phyloP scores from a whole-genome alignment of 2,113 vertebrate species.

The Bettongia penicillata region DNA sequence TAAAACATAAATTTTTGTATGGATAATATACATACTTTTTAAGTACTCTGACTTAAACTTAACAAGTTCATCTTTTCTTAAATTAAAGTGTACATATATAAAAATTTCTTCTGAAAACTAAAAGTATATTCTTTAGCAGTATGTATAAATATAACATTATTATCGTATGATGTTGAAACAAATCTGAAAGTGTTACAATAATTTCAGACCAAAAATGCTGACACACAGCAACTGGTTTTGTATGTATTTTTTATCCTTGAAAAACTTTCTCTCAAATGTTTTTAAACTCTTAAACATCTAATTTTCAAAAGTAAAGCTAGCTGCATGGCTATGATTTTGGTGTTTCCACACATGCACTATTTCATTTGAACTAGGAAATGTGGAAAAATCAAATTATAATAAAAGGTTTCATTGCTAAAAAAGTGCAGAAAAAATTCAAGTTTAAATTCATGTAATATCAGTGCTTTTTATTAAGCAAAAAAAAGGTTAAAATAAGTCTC shows the following conservation, averaged over 20 bases:
- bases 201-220: slow-evolving; percentile 79
- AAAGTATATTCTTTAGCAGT: slow-evolving; percentile 88
- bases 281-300: slow-evolving; percentile 74
- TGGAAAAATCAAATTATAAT: slow-evolving; percentile 76
- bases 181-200: slow-evolving; percentile 90
- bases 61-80: slow-evolving; percentile 84
- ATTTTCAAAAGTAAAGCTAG: slow-evolving; percentile 75
- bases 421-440: slow-evolving; percentile 88
- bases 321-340: slow-evolving; percentile 76
- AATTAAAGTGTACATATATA: slow-evolving; percentile 89
- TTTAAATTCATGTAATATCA: slow-evolving; percentile 84
- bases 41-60: slow-evolving; percentile 87
- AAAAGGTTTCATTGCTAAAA: slow-evolving; percentile 82
- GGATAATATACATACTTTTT: slow-evolving; percentile 89
- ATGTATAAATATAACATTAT: slow-evolving; percentile 93
- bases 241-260: slow-evolving; percentile 73
- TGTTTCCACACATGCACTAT: slow-evolving; percentile 78
- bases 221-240: slow-evolving; percentile 76
- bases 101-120: slow-evolving; percentile 87
- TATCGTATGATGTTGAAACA: slow-evolving; percentile 88
- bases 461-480: slow-evolving; percentile 81
- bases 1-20: slow-evolving; percentile 87
- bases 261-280: slow-evolving; percentile 79
- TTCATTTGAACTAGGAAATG: slow-evolving; percentile 77
- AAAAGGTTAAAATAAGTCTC: slow-evolving; percentile 39